Evolutionary conservation across 2,888 invertebrate genomes (phyloP), one percentile per base, ranked within the genome.

Genomic region (Cactoblastis cactorum): DNA sequence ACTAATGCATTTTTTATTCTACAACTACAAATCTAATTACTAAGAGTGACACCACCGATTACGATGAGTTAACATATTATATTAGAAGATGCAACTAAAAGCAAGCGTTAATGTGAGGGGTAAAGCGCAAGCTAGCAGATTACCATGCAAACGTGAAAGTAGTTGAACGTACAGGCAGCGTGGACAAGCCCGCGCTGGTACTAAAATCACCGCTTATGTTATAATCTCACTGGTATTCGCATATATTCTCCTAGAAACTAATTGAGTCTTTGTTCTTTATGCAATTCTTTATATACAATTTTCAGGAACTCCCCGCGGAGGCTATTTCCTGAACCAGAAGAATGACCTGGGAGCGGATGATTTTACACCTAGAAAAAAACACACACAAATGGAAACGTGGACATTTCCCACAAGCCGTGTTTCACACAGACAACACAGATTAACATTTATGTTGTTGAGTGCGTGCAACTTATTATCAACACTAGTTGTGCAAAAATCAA

Each of bases 301-400:
- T 76, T 82, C 86, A 83, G 86, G 85, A 85, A 78, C 81, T 74
- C 80, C 78, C 72, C 83, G 72, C 65, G 76, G 77, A 74, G 78
- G 79, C 75, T 89, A 89, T 82, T 89, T 86, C 84, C 88, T 89
- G 89, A 88, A 89, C 89, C 89, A 89, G 89, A 89, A 89, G 88
- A 89, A 89, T 73, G 89, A 89, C 80, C 89, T 82, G 79, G 89
- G 89, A 75, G 84, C 89, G 80, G 89, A 84, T 89, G 89, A 85
- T 87, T 89, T 89, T 83, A 88, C 71, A 89, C 89, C 89, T 89
- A 89, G 79, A 86, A 89, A 86, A 81, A 84, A 83, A 82, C 71
- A 84, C 80, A 83, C 80, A 84, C 78, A 84, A 71, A 79, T 81
- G 65, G 77, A 77, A 68, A 78, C 65, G 79, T 79, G 77, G 71